phyloP scores from a whole-genome alignment of 2,113 vertebrate species.

The Myotis davidii region DNA sequence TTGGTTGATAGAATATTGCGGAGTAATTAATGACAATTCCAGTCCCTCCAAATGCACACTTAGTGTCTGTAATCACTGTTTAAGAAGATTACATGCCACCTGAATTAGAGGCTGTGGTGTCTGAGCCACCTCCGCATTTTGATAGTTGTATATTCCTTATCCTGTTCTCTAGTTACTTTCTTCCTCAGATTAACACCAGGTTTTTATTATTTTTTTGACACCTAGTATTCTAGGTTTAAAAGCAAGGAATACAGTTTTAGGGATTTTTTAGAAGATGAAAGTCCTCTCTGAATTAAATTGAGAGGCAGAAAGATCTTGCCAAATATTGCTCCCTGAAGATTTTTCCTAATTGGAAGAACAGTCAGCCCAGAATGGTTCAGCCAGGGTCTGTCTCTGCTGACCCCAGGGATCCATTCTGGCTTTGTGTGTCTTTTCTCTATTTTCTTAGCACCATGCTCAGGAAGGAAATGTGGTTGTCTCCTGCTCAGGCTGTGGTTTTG shows the following conservation, averaged over 20 bases:
- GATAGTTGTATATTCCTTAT: not conserved
- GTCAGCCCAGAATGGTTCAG: not conserved
- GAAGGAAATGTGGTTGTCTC: not conserved
- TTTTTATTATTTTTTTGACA: conserved; percentile 9
- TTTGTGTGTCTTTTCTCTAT: not conserved
- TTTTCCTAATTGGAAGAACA: not conserved
- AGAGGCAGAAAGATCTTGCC: not conserved
- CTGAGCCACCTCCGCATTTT: not conserved
- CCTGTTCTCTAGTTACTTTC: not conserved
- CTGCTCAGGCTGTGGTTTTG: conserved; percentile 9
- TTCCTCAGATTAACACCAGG: not conserved
- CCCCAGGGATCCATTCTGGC: not conserved
- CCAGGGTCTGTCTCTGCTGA: not conserved
- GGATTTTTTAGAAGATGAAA: not conserved
- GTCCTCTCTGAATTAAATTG: not conserved
- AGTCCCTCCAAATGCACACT: not conserved
- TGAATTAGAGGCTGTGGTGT: conserved; percentile 59
- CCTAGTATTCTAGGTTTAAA: conserved; percentile 10
- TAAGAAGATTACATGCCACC: conserved; percentile 59
- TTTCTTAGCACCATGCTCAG: conserved; percentile 23
- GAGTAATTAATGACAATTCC: conserved; percentile 51
- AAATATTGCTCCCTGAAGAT: not conserved
- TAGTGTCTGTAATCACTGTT: conserved; percentile 46
- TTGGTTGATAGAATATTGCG: not conserved
- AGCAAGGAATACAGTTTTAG: not conserved